Evolutionary conservation across 37 sponge, comb jelly and placozoan species (phyloP), one percentile per base, ranked within the genome.

Genomic region (Diacarnus erythraeanus): DNA sequence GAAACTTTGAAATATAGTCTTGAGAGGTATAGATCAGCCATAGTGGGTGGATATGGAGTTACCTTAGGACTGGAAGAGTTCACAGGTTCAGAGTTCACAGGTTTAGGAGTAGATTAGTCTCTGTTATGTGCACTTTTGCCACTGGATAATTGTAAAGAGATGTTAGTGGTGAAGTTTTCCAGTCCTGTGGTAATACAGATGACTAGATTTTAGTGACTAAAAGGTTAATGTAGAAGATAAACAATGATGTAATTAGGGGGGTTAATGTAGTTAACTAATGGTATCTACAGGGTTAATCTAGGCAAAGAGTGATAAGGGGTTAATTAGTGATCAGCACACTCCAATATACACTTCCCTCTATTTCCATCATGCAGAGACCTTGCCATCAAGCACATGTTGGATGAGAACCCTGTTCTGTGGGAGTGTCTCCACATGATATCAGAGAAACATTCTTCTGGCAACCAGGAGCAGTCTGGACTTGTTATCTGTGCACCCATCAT

Each of bases 371-470:
- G 9, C 74, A 83, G 83, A 35, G 67, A 74, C 47, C 76, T 83
- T 0, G 30, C 67, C n/a, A 43, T 83, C 36, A 83, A 74, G 75
- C 44, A 76, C 0, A 40, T 38, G 57, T 67, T 83, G 30, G 76
- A 83, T 38, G 0, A 65, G n/a, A 35, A 74, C 30, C 83, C 83
- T 33, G 68, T 83, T n/a, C 41, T 81, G 47, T 81, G 82, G 82
- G 42, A 81, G 26, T 26, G 71, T 20, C 64, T 81, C n/a, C 30
- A 18, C 22, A 64, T 81, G 27, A 17, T 81, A 17, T 58, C 82
- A 25, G 69, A 68, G 36, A 47, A 47, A 63, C 33, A 26, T 54
- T 43, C 57, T 42, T 10, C 21, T 37, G 20, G 35, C 17, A 12
- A 43, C 23, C 1, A 31, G 6, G 61, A 59, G 21, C 25, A 34